Evolutionary conservation across 1,140 invertebrate species (phyloP).

Genomic region (Radopholus similis): DNA sequence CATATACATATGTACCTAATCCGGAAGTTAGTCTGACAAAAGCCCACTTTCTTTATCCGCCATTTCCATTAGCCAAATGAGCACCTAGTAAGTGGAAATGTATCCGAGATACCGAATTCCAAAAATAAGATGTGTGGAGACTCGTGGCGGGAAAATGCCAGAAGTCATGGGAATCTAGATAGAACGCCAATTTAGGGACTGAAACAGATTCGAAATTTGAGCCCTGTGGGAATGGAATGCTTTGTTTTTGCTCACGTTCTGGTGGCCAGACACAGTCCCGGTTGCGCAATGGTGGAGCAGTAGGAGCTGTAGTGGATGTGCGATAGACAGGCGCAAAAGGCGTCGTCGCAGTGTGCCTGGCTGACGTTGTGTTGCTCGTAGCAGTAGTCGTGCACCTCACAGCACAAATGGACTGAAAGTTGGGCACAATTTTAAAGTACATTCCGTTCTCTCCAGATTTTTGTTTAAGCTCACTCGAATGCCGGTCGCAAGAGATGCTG

Average conservation of each 20-base stretch:
- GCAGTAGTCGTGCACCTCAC: constrained; percentile 25
- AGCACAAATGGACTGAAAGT: constrained; percentile 20
- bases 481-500: constrained; percentile 16
- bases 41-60: too few species aligned
- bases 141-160: too few species aligned
- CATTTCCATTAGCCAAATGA: too few species aligned
- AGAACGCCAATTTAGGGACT: neutral
- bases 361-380: constrained; percentile 23
- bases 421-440: neutral
- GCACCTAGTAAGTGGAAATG: too few species aligned
- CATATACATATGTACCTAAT: too few species aligned
- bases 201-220: too few species aligned
- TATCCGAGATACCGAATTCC: neutral
- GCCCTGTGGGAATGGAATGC: too few species aligned
- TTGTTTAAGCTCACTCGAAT: constrained; percentile 6
- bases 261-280: constrained; percentile 24
- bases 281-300: constrained; percentile 17
- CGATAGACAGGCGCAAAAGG: constrained; percentile 18
- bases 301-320: constrained; percentile 14
- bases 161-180: too few species aligned
- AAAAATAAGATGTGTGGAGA: too few species aligned
- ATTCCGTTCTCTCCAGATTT: neutral
- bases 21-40: too few species aligned
- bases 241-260: too few species aligned
- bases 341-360: constrained; percentile 20